Evolutionary conservation across 2,797 vertebrate genomes (phyloP), one percentile per base, ranked within the genome.

Genomic region (Aeoliscus strigatus): DNA sequence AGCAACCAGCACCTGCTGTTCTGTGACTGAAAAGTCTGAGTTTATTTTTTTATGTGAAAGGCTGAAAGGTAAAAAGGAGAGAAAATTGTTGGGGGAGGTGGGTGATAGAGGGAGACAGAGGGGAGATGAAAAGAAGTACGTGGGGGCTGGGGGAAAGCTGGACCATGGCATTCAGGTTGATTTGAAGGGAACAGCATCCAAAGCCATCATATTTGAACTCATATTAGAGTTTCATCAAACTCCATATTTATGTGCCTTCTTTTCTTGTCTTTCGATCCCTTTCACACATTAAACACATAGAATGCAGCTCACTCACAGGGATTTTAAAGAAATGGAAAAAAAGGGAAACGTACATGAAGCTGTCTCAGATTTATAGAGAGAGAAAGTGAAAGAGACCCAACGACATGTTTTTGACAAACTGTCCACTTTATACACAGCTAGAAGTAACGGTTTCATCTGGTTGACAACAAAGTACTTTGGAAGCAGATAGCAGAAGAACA

Each of bases 1-100:
- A 75, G 79, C 78, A 81, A 85, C 60, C 24, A 73, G 60, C 48
- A 44, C 43, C 47, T 61, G 34, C 35, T 36, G 9, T 60, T 66
- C 27, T 23, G 27, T 44, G 56, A 45, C 42, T 3, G 2, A 17
- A 15, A 16, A 50, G 35, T 45, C 34, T 29, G n/a, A n/a, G n/a
- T n/a, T n/a, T n/a, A n/a, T n/a, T 45, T 50, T 64, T 67, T 56
- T 51, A 45, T 63, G 23, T 50, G 23, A 47, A 37, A 72, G 44
- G 48, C 59, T 25, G 48, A 41, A 48, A 57, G 52, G 66, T 28
- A 64, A 45, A 50, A 38, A 57, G 42, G 33, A 36, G 51, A 30
- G 55, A 46, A 57, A 66, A 50, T 16, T 13, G 63, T 35, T 39
- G 55, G 65, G 49, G 37, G 53, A 52, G 61, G 60, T 29, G 57